phyloP scores from a whole-genome alignment of 2,888 invertebrate species.

The Sinohyriopsis cumingii region DNA sequence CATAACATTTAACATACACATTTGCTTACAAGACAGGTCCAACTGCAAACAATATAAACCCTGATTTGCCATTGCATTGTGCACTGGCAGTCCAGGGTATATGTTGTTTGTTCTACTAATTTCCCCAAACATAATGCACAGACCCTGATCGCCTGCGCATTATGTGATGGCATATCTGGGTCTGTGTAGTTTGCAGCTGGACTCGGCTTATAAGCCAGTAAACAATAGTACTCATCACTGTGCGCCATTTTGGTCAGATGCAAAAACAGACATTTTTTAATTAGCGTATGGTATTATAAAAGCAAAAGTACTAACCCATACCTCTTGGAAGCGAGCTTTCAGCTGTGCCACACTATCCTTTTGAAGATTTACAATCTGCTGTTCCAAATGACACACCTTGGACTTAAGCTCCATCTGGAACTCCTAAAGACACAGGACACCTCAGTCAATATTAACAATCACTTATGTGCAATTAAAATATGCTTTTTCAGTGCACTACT shows the following conservation, averaged over 20 bases:
- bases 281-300: no score
- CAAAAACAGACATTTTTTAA: no score
- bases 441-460: not conserved
- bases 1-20: no score
- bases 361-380: conserved; percentile 92
- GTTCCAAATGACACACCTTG: conserved; percentile 90
- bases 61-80: no score
- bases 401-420: conserved; percentile 86
- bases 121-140: no score
- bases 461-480: not conserved
- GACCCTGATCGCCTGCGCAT: no score
- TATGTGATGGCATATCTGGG: not conserved
- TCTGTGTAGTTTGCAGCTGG: not conserved
- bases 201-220: not conserved
- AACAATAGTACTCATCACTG: not conserved
- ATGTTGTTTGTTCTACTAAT: no score
- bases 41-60: no score
- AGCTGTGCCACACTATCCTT: conserved; percentile 92
- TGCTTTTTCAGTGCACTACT: not conserved
- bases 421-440: conserved; percentile 75
- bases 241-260: no score
- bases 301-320: conserved; percentile 21
- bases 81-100: no score
- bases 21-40: no score
- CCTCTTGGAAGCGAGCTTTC: conserved; percentile 90